Percentiles rank a stretch among this genome's conserved stretches.
These are phyloP conservation scores for Arrhamphus sclerolepis DNA, from an alignment of 2,797 vertebrate species.

Conservation along the genomic window DNA sequence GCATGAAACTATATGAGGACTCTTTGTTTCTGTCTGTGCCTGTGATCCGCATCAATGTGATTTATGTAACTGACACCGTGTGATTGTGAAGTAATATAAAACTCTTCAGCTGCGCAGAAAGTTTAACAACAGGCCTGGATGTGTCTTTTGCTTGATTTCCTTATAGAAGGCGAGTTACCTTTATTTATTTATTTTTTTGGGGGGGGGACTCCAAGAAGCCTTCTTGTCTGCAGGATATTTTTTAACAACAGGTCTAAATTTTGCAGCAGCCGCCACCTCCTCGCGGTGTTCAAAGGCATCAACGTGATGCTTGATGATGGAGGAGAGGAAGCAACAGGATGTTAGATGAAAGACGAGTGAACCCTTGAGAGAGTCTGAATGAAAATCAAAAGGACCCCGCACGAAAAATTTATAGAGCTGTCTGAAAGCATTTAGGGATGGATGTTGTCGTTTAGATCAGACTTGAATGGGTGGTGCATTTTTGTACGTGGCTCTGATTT, in stretches of 20 bases:
- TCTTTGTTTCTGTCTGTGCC: constrained; percentile 18
- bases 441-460: constrained; percentile 13
- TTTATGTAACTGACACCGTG: constrained; percentile 23
- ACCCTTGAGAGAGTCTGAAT: constrained; percentile 3
- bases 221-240: constrained; percentile 37
- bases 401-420: neutral
- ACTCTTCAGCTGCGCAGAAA: constrained; percentile 9
- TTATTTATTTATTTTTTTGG: too few relatives aligned
- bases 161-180: constrained; percentile 11
- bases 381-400: constrained; percentile 1
- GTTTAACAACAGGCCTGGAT: constrained; percentile 1
- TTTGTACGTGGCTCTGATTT: constrained; percentile 20
- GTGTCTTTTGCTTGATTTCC: constrained; percentile 12
- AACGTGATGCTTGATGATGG: constrained; percentile 14
- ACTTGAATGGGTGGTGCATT: constrained; percentile 9
- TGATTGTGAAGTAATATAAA: constrained; percentile 30
- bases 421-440: neutral
- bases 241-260: constrained; percentile 37
- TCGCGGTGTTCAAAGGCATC: constrained; percentile 5
- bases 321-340: constrained; percentile 22
- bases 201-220: constrained; percentile 13
- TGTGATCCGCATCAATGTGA: constrained; percentile 20
- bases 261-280: constrained; percentile 29
- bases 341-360: neutral
- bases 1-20: neutral